Evolutionary conservation across 2,113 vertebrate genomes (phyloP), one percentile per base, ranked within the genome.

Genomic region (Recurvirostra avosetta): DNA sequence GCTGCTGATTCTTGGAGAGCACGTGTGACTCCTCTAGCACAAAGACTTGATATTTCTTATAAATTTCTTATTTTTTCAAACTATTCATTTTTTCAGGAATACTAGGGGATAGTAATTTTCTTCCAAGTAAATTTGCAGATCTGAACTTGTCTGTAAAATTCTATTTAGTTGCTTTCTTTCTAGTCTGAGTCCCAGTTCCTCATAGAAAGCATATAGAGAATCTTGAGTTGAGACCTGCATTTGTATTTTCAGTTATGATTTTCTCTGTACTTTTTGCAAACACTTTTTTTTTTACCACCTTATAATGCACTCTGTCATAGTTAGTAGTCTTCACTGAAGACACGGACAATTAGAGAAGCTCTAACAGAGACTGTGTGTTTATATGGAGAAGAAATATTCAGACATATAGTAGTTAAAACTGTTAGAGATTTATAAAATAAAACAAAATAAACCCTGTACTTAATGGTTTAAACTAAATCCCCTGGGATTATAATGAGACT

Each of bases 391-490:
- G 7, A 88, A 77, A 70, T 80, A 59, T 66, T 86, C 55, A 58
- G 38, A 21, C 7, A 41, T 32, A 62, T 19, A 62, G 59, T n/a
- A 59, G 47, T 59, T 92, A 41, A 88, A 94, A 41, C 8, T 50
- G 14, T 38, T 16, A n/a, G 41, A 52, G 29, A 32, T 86, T 76
- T 86, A 52, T 47, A 63, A 71, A 92, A 43, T 34, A 59, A 86
- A 86, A 9, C 8, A 36, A 80, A 92, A 78, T 56, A 5, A 89
- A 68, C 17, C 11, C 11, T 80, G 30, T 50, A 19, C 25, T 77
- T 80, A 30, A 34, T 63, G 16, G 2, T 78, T 87, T 92, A 91
- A 93, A 66, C 22, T 40, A 92, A 86, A 95, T 91, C 92, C 66
- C 45, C 59, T 25, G 53, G 43, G 92, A 91, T 94, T 96, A 85